Evolutionary conservation across 2,888 invertebrate genomes (phyloP), one percentile per base, ranked within the genome.

Genomic region (Trilocha varians): DNA sequence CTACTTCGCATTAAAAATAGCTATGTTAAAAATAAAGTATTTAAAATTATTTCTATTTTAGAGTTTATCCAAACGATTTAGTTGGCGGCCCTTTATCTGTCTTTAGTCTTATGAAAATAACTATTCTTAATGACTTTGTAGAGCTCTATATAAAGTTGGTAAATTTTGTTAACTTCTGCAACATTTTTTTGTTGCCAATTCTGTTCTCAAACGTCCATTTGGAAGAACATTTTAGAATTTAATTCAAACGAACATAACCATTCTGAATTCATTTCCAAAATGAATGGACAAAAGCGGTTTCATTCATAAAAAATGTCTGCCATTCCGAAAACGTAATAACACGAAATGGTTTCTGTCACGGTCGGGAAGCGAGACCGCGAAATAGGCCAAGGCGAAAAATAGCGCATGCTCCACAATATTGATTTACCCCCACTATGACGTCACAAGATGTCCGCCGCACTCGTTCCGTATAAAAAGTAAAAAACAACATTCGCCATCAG

Each of bases 381-480:
- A 62, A 67, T 78, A 71, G 78, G 80, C 74, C 80, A 79, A 78
- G 78, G 79, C 62, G 65, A 74, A 66, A 60, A 44, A 61, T 55
- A 63, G 72, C 78, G 83, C 84, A 72, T 73, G 84, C 76, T 53
- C 62, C 45, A 64, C 69, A 65, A 52, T 53, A 85, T 85, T 70
- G 85, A 85, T 83, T 77, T 78, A 64, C 58, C 52, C 45, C 50
- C 45, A 50, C 42, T 41, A 62, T 80, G 80, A 85, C 84, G 85
- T 84, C 84, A 84, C 80, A 79, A 80, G 53, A 83, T 84, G 84
- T 72, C 78, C 55, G 65, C 67, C 66, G 57, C 55, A 62, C 53
- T 53, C 64, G 65, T 68, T 73, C 66, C 64, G 77, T 73, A 70
- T 76, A 73, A 77, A 78, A 72, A 65, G 67, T 70, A 69, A 72